These are phyloP conservation scores for Cetoscarus ocellatus DNA, from an alignment of 2,797 vertebrate species.

Conservation along the genomic window DNA sequence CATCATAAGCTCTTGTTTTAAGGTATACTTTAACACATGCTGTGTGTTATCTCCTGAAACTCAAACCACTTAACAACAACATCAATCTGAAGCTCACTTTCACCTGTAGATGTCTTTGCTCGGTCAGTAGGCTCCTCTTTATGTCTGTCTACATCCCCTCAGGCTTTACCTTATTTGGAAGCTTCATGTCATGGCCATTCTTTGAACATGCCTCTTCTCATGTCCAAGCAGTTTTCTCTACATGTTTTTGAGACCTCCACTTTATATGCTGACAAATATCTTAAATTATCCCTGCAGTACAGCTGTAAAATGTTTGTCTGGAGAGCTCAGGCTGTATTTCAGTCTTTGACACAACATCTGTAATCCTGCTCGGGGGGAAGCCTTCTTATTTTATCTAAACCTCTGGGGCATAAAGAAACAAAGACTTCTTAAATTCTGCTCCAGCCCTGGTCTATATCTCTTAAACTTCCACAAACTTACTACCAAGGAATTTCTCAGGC, in stretches of 20 bases:
- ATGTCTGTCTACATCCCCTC: background rate
- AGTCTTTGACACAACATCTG: background rate
- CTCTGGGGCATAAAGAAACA: no score
- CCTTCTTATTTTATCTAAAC: no score
- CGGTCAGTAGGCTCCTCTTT: background rate
- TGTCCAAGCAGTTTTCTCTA: background rate
- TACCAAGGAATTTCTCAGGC: no score
- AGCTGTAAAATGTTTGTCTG: slow-evolving; percentile 6
- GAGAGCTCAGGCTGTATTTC: slow-evolving; percentile 2
- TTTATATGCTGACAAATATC: slow-evolving; percentile 2
- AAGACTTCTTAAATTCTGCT: no score
- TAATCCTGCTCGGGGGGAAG: no score
- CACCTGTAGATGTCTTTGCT: background rate
- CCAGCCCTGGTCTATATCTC: no score
- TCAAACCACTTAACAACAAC: background rate
- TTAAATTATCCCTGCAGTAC: background rate
- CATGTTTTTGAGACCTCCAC: background rate
- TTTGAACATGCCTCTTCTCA: background rate
- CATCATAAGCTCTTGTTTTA: background rate
- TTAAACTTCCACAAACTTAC: no score
- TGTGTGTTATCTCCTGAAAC: background rate
- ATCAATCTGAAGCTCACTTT: background rate
- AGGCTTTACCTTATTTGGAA: slow-evolving; percentile 10
- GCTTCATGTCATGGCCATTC: background rate
- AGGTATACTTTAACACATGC: background rate